A percentile compares a stretch with the other conserved stretches of the same genome.
Evolutionary conservation across 2,888 invertebrate genomes (phyloP).

Genomic region (Drosophila lacicola): DNA sequence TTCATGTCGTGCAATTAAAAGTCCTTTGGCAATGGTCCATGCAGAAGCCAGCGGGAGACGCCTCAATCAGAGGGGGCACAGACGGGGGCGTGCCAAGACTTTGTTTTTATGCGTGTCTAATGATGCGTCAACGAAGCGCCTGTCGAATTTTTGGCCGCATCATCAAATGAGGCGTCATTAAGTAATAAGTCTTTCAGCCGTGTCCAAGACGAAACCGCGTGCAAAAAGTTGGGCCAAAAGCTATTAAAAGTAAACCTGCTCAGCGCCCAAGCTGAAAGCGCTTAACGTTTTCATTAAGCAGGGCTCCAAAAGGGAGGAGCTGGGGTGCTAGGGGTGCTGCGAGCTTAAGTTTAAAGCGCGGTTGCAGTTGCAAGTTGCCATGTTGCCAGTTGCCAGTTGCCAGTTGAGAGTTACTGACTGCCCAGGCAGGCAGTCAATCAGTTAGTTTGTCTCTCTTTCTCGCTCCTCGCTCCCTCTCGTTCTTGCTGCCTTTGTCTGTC

Average conservation of each 20-base stretch:
- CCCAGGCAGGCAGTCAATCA: constrained; percentile 62
- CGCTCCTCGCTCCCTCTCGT: background rate
- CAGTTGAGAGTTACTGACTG: constrained; percentile 18
- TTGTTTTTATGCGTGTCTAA: constrained; percentile 63
- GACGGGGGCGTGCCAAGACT: constrained; percentile 2
- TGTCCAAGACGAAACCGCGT: constrained; percentile 17
- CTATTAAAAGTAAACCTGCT: constrained; percentile 61
- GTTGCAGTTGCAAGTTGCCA: constrained; percentile 23
- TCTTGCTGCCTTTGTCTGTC: constrained; percentile 6
- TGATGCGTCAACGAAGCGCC: constrained; percentile 61
- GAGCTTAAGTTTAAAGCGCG: constrained; percentile 47
- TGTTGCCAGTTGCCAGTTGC: constrained; percentile 14
- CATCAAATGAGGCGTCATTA: constrained; percentile 75
- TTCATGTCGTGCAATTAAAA: constrained; percentile 62
- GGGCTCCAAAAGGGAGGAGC: background rate
- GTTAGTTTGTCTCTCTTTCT: constrained; percentile 25
- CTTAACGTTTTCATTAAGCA: constrained; percentile 71
- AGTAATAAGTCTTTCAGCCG: constrained; percentile 72
- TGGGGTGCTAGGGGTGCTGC: background rate
- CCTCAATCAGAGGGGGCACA: background rate
- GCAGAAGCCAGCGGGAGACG: constrained; percentile 11
- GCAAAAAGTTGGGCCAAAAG: constrained; percentile 53
- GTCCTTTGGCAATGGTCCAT: constrained; percentile 37
- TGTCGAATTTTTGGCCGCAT: constrained; percentile 57
- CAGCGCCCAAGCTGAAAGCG: constrained; percentile 25